Base-by-base conservation (phyloP, 2,113 vertebrate species). In the Poeciliopsis turrubarensis region DNA sequence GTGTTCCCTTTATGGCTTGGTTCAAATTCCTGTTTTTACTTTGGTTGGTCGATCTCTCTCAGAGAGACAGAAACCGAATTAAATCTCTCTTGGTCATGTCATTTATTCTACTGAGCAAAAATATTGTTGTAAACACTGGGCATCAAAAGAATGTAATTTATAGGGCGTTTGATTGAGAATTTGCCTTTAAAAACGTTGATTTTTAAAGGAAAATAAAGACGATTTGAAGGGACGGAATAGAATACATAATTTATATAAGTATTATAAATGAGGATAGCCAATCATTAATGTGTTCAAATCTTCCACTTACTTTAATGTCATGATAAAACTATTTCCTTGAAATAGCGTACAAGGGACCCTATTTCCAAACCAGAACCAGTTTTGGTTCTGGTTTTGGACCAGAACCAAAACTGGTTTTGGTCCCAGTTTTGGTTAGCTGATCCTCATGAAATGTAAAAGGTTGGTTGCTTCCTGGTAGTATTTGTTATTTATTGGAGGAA, bases 1-100 rank as follows among this genome's bases (percentile, higher is more conserved):
- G 90, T 91, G 89, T 84, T 72, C 73, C 32, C 73, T 17, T 82
- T 39, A 68, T 64, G 47, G 74, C 30, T 68, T 66, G 57, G 75
- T 27, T 68, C 34, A 19, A 70, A 71, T 86, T 68, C 65, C 27
- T 10, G 62, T 60, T 65, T 80, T n/a, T 39, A 70, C 72, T 86
- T 85, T 34, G 65, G 11, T 63, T 47, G 79, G 68, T 79, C 41
- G 25, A n/a, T 26, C 65, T 63, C 68, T 65, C 41, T 54, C 13
- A n/a, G 27, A 57, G 62, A 66, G 65, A 79, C 6, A 60, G 39
- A 77, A 70, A 68, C 15, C 29, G 17, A 85, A 74, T 75, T 39
- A 68, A 37, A 39, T 34, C 47, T 41, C 44, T 31, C 7, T 29
- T 44, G 37, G 26, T 41, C 17, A 37, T 22, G 64, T 26, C 37